Conservation (phyloP, 2,888 invertebrate genomes). For the Belgica antarctica region DNA sequence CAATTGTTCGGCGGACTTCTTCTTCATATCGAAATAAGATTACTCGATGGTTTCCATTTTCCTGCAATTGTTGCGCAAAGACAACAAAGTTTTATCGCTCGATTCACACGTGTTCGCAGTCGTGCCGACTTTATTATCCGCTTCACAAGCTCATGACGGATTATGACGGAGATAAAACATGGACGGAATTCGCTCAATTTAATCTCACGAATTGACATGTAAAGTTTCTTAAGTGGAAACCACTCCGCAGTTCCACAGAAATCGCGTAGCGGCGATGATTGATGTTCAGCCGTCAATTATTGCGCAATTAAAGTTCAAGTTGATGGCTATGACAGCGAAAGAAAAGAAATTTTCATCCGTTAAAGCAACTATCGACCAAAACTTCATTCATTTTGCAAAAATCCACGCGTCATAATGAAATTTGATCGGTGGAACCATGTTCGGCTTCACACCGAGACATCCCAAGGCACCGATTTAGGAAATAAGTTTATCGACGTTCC, state of each 20-base stretch:
- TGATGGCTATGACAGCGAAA: background rate
- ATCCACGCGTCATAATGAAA: too few species aligned
- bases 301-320: constrained; percentile 3
- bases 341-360: constrained; percentile 3
- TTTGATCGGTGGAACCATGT: background rate
- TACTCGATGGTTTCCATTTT: background rate
- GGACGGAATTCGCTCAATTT: too few species aligned
- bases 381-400: too few species aligned
- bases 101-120: background rate
- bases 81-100: background rate
- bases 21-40: background rate
- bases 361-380: too few species aligned
- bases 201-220: background rate
- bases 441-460: too few species aligned
- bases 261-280: too few species aligned
- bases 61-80: background rate
- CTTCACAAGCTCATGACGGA: background rate
- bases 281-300: background rate
- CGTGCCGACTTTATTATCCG: background rate
- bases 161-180: too few species aligned
- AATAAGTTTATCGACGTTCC: too few species aligned
- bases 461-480: background rate
- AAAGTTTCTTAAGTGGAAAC: background rate
- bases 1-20: background rate
- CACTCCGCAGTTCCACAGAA: too few species aligned